A percentile compares a stretch with the other conserved stretches of the same genome.
phyloP scores from a whole-genome alignment of 2,113 vertebrate species.

The Percina caprodes region DNA sequence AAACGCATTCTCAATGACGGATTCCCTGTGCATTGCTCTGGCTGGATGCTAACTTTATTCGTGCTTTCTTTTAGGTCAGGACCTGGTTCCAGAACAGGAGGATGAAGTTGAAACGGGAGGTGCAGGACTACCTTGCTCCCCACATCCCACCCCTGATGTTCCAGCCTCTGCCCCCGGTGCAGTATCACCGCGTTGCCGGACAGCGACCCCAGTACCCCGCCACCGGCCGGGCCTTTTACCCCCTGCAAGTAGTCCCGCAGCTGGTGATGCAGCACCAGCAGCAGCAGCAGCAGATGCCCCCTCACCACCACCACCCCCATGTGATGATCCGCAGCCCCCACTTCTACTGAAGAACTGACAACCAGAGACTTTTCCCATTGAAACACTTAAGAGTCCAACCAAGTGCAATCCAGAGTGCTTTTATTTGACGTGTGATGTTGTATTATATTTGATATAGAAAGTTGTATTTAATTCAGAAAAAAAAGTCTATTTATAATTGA shows the following conservation, averaged over 20 bases:
- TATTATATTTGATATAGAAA: conserved; percentile 50
- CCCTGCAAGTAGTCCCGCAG: conserved; percentile 58
- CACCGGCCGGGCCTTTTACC: conserved; percentile 47
- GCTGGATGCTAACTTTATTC: background rate
- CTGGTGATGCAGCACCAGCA: conserved; percentile 36
- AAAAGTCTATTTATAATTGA: conserved; percentile 77
- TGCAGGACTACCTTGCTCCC: conserved; percentile 84
- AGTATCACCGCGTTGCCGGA: conserved; percentile 59
- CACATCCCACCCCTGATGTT: conserved; percentile 56
- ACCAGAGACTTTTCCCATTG: conserved; percentile 8
- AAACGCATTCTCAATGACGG: too few species aligned
- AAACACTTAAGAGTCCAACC: conserved; percentile 51
- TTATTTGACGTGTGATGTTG: conserved; percentile 47
- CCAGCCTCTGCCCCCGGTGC: conserved; percentile 58
- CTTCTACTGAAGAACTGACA: conserved; percentile 66
- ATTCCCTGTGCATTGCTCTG: background rate
- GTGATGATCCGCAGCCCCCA: conserved; percentile 53
- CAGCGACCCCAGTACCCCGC: conserved; percentile 60
- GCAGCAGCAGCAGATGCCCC: conserved; percentile 43
- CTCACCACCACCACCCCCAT: conserved; percentile 9
- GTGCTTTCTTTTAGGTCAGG: conserved; percentile 80
- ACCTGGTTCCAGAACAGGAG: conserved; percentile 94
- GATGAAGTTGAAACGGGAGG: conserved; percentile 90
- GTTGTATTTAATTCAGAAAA: conserved; percentile 46
- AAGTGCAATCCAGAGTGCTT: conserved; percentile 58